Percentiles rank a stretch among this genome's conserved stretches.
These are phyloP conservation scores for Proales similis DNA, from an alignment of 1,140 invertebrate genomes.

Conservation along the genomic window DNA sequence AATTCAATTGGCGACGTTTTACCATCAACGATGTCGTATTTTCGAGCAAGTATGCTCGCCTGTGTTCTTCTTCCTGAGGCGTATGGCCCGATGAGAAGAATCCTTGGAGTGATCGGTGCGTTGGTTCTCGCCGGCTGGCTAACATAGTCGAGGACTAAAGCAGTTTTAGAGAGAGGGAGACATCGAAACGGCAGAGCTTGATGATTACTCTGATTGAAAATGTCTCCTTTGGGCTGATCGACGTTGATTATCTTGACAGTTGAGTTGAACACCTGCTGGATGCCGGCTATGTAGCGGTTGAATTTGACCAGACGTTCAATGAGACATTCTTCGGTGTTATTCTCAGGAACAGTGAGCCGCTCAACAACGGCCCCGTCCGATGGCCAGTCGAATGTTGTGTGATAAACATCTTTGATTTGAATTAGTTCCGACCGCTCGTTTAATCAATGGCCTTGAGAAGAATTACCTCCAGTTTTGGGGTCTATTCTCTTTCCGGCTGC, in stretches of 20 bases:
- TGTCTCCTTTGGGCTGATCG: conserved; percentile 53
- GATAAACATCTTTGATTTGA: conserved; percentile 48
- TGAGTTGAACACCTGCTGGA: conserved; percentile 44
- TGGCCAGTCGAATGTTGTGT: conserved; percentile 52
- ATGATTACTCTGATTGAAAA: conserved; percentile 49
- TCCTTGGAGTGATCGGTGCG: conserved; percentile 49
- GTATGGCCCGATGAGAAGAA: conserved; percentile 50
- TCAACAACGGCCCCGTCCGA: conserved; percentile 43
- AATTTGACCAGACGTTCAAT: conserved; percentile 44
- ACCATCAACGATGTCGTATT: conserved; percentile 53
- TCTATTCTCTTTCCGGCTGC: conserved; percentile 51
- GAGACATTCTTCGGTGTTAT: conserved; percentile 47
- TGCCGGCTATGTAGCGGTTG: conserved; percentile 46
- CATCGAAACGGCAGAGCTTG: neutral
- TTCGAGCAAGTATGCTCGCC: conserved; percentile 49
- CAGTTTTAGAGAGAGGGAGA: neutral
- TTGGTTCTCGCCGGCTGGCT: conserved; percentile 42
- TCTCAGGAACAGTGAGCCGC: conserved; percentile 44
- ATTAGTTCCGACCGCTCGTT: neutral
- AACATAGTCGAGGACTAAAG: conserved; percentile 21
- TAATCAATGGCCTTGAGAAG: neutral
- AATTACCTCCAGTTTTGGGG: conserved; percentile 48
- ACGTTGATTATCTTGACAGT: conserved; percentile 49
- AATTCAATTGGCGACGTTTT: no score
- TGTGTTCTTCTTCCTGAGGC: conserved; percentile 51